Evolutionary conservation across 2,113 vertebrate genomes (phyloP), one percentile per base, ranked within the genome.

Genomic region (Entelurus aequoreus): DNA sequence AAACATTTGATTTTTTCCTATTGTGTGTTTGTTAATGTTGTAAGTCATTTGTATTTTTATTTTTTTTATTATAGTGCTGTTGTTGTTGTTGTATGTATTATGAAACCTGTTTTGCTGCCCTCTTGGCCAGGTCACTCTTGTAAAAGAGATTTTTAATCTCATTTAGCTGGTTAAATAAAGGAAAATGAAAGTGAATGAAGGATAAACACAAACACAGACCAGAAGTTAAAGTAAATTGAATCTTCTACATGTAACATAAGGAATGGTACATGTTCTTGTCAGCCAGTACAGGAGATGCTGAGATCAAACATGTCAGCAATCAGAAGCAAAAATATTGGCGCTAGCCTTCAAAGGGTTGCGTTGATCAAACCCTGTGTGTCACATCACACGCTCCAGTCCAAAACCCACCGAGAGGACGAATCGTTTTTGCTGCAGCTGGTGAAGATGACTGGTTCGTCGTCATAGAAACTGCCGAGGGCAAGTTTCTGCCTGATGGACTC

Each of bases 401-500:
- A 78, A 72, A 88, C 93, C 89, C 80, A 99, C 96, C 95, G 90
- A 51, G 94, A 94, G 69, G 95, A 94, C 13, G 91, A 89, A 81
- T 93, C 93, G 4, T 91, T 96, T 71, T 92, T 96, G 91, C 94
- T 97, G 85, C 93, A 96, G 92, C 94, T 93, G 66, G 94, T 93
- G 71, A 96, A 98, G 77, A 97, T 94, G 80, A 95, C 94, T 0
- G 95, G 96, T 81, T 95, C 96, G 88, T 99, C 96, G 68, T 98
- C 96, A 79, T 97, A 98, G 93, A 98, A 99, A 92, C 96, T 96
- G 80, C 96, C 96, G 60, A 98, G 91, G 15, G 96, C 96, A 91
- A 99, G 88, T 90, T 99, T 99, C 92, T 99, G 96, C 86, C 96
- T 88, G 90, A 99, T 99, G 77, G 92, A 99, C 88, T 99, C 96